Conservation (phyloP, 2,113 vertebrate species). For the Oncorhynchus nerka region DNA sequence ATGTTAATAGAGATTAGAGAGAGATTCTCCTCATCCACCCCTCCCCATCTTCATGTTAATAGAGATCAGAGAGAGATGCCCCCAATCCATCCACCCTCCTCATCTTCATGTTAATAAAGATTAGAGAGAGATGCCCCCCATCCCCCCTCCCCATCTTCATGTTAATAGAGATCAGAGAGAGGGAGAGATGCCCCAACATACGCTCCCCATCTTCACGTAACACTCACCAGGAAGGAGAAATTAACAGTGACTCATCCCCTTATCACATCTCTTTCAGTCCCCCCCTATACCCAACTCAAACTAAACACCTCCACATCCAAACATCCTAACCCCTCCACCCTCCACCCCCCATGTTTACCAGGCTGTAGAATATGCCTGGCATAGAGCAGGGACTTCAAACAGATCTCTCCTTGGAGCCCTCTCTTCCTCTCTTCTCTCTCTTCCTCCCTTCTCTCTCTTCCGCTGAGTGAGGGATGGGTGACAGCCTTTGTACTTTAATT, state of each 20-base stretch:
- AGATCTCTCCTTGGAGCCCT: background rate
- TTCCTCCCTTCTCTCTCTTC: background rate
- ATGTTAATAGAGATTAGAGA: too few relatives aligned
- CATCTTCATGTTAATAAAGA: too few relatives aligned
- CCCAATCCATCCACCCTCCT: too few relatives aligned
- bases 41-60: too few relatives aligned
- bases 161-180: too few relatives aligned
- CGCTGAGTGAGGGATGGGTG: background rate
- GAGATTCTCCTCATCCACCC: too few relatives aligned
- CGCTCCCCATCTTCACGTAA: background rate
- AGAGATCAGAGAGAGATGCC: too few relatives aligned
- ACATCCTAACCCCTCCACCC: background rate
- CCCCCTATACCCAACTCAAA: too few relatives aligned
- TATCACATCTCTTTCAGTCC: too few relatives aligned
- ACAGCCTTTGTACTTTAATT: background rate
- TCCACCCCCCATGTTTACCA: background rate
- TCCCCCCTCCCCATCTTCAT: too few relatives aligned
- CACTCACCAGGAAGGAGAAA: too few relatives aligned
- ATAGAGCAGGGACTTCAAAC: background rate
- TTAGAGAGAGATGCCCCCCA: background rate
- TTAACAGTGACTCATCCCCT: too few relatives aligned
- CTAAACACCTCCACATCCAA: background rate
- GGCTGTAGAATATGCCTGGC: background rate
- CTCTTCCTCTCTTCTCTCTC: background rate
- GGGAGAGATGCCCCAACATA: background rate